These are phyloP conservation scores for Manacus vitellinus DNA, from an alignment of 2,113 vertebrate genomes.

Conservation along the genomic window DNA sequence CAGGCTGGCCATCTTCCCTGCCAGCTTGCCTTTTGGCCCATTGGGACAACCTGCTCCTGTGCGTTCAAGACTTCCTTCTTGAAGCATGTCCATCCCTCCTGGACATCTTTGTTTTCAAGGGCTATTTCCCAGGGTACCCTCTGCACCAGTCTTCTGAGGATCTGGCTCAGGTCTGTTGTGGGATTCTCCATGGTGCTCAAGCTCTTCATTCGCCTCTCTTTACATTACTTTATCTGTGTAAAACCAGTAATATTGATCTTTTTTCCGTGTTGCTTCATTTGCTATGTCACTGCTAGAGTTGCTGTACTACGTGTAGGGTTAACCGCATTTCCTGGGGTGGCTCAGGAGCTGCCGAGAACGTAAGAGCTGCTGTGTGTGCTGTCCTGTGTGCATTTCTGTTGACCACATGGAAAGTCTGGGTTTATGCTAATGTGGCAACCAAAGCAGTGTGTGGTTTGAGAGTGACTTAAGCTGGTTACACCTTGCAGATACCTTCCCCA, in stretches of 20 bases:
- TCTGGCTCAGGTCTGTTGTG: rapidly evolving
- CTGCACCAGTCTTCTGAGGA: background rate
- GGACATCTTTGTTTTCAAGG: too few species aligned
- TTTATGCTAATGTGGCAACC: background rate
- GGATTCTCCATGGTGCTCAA: rapidly evolving
- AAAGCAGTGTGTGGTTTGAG: background rate
- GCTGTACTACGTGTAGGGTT: rapidly evolving
- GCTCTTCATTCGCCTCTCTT: background rate
- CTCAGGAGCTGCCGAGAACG: rapidly evolving
- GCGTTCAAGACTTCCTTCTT: too few species aligned
- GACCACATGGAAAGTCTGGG: background rate
- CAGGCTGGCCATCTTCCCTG: too few species aligned
- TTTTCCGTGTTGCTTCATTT: rapidly evolving
- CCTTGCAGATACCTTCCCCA: background rate
- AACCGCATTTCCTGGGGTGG: background rate
- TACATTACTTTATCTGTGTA: background rate
- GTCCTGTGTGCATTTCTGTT: background rate
- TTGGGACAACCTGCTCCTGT: too few species aligned
- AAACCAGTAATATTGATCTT: background rate
- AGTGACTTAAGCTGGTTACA: background rate
- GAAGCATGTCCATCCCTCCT: too few species aligned
- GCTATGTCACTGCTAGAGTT: background rate
- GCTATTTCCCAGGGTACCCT: too few species aligned
- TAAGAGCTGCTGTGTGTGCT: background rate
- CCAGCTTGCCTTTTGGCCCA: too few species aligned